Evolutionary conservation across 2,888 invertebrate species (phyloP), one percentile per base, ranked within the genome.

Genomic region (Sisyra terminalis): DNA sequence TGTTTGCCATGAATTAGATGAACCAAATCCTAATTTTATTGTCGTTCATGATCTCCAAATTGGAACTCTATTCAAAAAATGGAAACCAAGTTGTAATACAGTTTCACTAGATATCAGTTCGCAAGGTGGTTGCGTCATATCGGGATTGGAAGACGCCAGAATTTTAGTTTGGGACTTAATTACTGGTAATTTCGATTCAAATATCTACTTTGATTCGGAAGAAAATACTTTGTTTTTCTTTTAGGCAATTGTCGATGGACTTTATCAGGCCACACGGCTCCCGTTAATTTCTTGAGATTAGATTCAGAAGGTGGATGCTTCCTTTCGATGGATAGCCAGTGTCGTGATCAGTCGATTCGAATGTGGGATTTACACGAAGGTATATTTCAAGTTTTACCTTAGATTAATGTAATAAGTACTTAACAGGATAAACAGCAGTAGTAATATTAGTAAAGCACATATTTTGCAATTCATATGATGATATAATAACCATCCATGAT

Each of bases 41-140:
- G 85, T 88, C 40, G 87, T 89, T 39, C 89, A 89, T 60, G 89
- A 90, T 65, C 69, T 90, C 38, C 84, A 85, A 61, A 88, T 86
- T 48, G 89, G 89, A 42, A 88, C 88, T 0, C 61, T 89, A 50
- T 89, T 89, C 66, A 88, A 88, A 64, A 89, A 88, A 63, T 87
- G 88, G 85, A 88, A 88, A 63, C 86, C 87, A 1, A 78, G 78
- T 17, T 80, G 79, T 49, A 81, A 83, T 61, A 84, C 85, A 2
- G 82, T 80, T 4, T 78, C 86, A n/a, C 65, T 89, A 51, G 85
- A 85, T 50, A 87, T 89, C 60, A 85, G 86, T 53, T 84, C 86
- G 14, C 72, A 73, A 46, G 82, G 84, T 53, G 78, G 82, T 47
- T 85, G 85, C 58, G 88, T 89, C 18, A 76, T 89, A 42, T 84